Percentiles rank a stretch among this genome's conserved stretches.
These are phyloP conservation scores for Laspeyria flexula DNA, from an alignment of 2,888 invertebrate species.

Conservation along the genomic window DNA sequence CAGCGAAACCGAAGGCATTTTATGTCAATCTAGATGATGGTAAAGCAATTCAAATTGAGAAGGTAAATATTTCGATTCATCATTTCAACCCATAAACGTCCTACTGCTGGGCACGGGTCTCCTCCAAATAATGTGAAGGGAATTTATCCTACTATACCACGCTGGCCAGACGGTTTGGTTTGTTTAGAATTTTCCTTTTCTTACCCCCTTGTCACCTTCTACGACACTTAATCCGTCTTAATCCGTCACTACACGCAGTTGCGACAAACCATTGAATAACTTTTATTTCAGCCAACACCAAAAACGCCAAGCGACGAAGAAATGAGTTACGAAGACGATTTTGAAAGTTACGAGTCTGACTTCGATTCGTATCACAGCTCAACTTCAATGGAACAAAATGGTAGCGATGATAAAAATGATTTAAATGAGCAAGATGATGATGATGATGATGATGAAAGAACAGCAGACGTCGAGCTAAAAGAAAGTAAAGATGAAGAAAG, in stretches of 20 bases:
- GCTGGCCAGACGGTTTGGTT: too few species aligned
- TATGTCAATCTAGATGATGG: slow-evolving; percentile 67
- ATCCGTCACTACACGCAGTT: too few species aligned
- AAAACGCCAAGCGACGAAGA: slow-evolving; percentile 68
- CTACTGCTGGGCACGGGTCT: too few species aligned
- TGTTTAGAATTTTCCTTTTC: too few species aligned
- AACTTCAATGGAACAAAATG: slow-evolving; percentile 30
- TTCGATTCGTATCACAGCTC: slow-evolving; percentile 78
- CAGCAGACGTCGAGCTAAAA: slow-evolving; percentile 37
- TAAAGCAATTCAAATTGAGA: slow-evolving; percentile 44
- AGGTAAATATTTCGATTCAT: slow-evolving; percentile 21
- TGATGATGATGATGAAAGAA: slow-evolving; percentile 11
- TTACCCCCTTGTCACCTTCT: too few species aligned
- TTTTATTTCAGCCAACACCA: slow-evolving; percentile 19
- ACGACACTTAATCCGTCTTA: too few species aligned
- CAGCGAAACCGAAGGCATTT: slow-evolving; percentile 74
- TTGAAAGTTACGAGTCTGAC: slow-evolving; percentile 82
- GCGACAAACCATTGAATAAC: too few species aligned
- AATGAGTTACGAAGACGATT: slow-evolving; percentile 80
- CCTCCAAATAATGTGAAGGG: too few species aligned
- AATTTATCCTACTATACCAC: too few species aligned
- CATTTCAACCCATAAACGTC: too few species aligned
- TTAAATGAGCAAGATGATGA: too few species aligned
- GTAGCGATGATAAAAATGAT: slow-evolving; percentile 20
- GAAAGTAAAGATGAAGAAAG: slow-evolving; percentile 70